A percentile compares a stretch with the other conserved stretches of the same genome.
Conservation (phyloP, 2,888 invertebrate genomes). For the Zeuzera pyrina region DNA sequence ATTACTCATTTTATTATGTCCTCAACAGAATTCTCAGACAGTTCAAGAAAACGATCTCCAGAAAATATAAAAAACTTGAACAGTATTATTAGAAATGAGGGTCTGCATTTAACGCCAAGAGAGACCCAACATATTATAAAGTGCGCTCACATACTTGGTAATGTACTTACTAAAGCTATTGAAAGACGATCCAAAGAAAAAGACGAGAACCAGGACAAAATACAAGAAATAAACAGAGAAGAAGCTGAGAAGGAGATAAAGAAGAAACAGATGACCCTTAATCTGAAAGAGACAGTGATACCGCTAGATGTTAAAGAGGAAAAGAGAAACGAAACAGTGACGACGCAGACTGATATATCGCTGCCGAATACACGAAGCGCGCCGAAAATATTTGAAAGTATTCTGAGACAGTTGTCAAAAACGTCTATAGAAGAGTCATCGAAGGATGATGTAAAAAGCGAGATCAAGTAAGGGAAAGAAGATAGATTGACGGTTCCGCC, state of each 20-base stretch:
- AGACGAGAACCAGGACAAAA: slow-evolving; percentile 12
- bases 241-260: slow-evolving; percentile 23
- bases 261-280: slow-evolving; percentile 45
- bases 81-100: slow-evolving; percentile 46
- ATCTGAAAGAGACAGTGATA: slow-evolving; percentile 45
- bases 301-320: slow-evolving; percentile 36
- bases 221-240: slow-evolving; percentile 16
- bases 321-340: slow-evolving; percentile 45
- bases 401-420: slow-evolving; percentile 51
- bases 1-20: neutral
- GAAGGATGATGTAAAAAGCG: too few relatives aligned
- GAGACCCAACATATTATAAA: slow-evolving; percentile 59
- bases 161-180: slow-evolving; percentile 47
- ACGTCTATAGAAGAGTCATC: too few relatives aligned
- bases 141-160: slow-evolving; percentile 56
- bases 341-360: slow-evolving; percentile 63
- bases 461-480: too few relatives aligned
- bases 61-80: slow-evolving; percentile 39
- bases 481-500: too few relatives aligned
- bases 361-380: slow-evolving; percentile 62
- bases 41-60: slow-evolving; percentile 40
- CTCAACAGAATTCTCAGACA: slow-evolving; percentile 34
- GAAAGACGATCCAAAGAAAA: slow-evolving; percentile 38
- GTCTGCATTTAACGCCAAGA: slow-evolving; percentile 44
- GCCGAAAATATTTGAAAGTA: slow-evolving; percentile 62